Base-by-base conservation (phyloP, 2,888 invertebrate species). In the Hemithea aestivaria region DNA sequence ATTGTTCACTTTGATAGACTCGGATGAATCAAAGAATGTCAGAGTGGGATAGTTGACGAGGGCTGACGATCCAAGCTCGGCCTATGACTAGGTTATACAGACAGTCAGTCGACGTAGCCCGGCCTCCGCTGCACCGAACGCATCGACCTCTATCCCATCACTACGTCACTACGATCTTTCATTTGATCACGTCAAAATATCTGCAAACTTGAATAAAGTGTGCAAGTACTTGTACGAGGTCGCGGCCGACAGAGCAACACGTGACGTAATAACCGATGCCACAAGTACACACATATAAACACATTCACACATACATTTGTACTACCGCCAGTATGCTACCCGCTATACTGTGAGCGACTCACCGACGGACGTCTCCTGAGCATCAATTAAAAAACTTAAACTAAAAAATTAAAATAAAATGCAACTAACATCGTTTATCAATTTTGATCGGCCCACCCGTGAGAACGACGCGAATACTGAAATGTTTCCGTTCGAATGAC, bases 261-360 rank as follows among this genome's bases (percentile, higher is more conserved):
- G 53, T 49, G 59, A 59, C 56, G 52, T 53, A 39, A 51, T 50
- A 55, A 50, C 55, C 56, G 51, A 54, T 50, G 53, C 51, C 57
- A 58, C 60, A 53, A 48, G 45, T 33, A 54, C 45, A 49, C 70
- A 72, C n/a, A n/a, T 40, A 45, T 31, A 35, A 46, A 45, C 16
- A 66, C 70, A 72, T 52, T 60, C 80, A 77, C 71, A 71, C 78
- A 66, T 55, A 70, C 76, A 78, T 83, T 84, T 84, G 83, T 82
- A 84, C 84, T 83, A 80, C 77, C 77, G 78, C 73, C 82, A 82
- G 82, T 79, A 78, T 75, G 75, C 74, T 75, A 74, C 74, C 77
- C 74, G 75, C 76, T 77, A 75, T 10, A 50, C 60, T 67, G 68
- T 55, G 48, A 53, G 55, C 65, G 56, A 53, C 35, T 59, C 69